These are phyloP conservation scores for Drosophila lutescens DNA, from an alignment of 2,888 invertebrate species.

Conservation along the genomic window DNA sequence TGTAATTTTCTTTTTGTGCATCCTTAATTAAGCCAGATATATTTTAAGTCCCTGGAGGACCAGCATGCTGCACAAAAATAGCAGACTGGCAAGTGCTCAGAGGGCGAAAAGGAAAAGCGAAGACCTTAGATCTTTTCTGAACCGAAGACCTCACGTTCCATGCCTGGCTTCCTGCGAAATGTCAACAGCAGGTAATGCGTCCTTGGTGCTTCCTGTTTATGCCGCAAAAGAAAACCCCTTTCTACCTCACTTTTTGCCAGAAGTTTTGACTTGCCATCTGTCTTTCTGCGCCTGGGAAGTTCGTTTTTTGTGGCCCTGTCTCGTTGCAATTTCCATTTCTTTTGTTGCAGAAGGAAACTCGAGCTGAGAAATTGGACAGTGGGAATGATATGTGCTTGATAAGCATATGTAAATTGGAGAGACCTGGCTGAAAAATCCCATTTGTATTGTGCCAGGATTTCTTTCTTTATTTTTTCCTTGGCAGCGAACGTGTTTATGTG, in stretches of 20 bases:
- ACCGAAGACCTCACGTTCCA: slow-evolving; percentile 58
- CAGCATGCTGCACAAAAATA: slow-evolving; percentile 24
- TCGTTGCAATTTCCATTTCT: slow-evolving; percentile 36
- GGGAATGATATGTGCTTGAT: slow-evolving; percentile 44
- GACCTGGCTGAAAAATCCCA: slow-evolving; percentile 23
- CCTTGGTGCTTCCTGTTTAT: slow-evolving; percentile 56
- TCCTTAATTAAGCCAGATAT: slow-evolving; percentile 14
- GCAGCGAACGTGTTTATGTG: slow-evolving; percentile 22
- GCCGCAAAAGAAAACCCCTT: slow-evolving; percentile 32
- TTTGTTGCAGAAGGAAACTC: slow-evolving; percentile 29
- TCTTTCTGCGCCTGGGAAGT: slow-evolving; percentile 12
- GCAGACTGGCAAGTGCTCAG: slow-evolving; percentile 13
- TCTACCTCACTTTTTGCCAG: background rate
- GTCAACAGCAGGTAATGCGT: slow-evolving; percentile 75
- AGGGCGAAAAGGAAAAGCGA: slow-evolving; percentile 16
- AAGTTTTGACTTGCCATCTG: slow-evolving; percentile 36
- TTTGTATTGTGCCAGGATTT: slow-evolving; percentile 19
- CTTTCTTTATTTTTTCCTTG: no score
- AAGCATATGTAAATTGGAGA: slow-evolving; percentile 59
- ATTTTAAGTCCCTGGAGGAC: slow-evolving; percentile 22
- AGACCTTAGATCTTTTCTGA: slow-evolving; percentile 48
- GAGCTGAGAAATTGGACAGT: slow-evolving; percentile 21
- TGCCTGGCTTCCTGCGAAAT: slow-evolving; percentile 50
- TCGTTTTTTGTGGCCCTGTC: slow-evolving; percentile 14
- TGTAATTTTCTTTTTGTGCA: slow-evolving; percentile 2